Conservation (phyloP, 2,797 vertebrate genomes). For the Cichlasoma orientale region DNA sequence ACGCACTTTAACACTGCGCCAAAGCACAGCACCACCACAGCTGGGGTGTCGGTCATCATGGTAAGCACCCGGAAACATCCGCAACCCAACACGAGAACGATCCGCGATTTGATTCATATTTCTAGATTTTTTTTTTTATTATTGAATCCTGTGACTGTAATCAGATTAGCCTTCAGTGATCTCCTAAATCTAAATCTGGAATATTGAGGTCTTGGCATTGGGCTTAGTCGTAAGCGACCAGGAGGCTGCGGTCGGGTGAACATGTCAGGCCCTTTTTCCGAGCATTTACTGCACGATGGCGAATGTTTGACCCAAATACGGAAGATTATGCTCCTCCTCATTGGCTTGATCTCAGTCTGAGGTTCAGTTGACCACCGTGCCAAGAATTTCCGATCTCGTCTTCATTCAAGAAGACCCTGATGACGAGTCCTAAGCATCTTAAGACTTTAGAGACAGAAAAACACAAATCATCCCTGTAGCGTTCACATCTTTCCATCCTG, state of each 20-base stretch:
- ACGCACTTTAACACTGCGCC: constrained; percentile 92
- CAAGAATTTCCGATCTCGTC: constrained; percentile 24
- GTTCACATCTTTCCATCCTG: constrained; percentile 35
- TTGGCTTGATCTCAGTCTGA: constrained; percentile 21
- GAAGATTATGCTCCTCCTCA: constrained; percentile 15
- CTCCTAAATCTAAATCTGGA: constrained; percentile 6
- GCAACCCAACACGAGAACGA: not conserved
- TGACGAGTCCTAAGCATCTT: constrained; percentile 5
- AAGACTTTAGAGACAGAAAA: constrained; percentile 17
- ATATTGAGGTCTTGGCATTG: not conserved
- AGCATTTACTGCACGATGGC: not conserved
- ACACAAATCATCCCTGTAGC: not conserved
- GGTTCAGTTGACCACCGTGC: not conserved
- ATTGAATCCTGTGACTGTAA: not conserved
- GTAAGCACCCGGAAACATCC: constrained; percentile 78
- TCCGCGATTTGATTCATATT: not conserved
- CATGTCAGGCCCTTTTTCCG: constrained; percentile 22
- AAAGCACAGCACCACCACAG: constrained; percentile 88
- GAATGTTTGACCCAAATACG: constrained; percentile 60
- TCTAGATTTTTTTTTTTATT: not conserved
- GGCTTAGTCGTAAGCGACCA: constrained; percentile 17
- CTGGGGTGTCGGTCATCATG: constrained; percentile 95
- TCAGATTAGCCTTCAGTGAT: not conserved
- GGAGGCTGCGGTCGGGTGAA: constrained; percentile 10
- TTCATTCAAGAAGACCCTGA: not conserved